Evolutionary conservation across 2,797 vertebrate genomes (phyloP), one percentile per base, ranked within the genome.

Genomic region (Alcedo atthis): DNA sequence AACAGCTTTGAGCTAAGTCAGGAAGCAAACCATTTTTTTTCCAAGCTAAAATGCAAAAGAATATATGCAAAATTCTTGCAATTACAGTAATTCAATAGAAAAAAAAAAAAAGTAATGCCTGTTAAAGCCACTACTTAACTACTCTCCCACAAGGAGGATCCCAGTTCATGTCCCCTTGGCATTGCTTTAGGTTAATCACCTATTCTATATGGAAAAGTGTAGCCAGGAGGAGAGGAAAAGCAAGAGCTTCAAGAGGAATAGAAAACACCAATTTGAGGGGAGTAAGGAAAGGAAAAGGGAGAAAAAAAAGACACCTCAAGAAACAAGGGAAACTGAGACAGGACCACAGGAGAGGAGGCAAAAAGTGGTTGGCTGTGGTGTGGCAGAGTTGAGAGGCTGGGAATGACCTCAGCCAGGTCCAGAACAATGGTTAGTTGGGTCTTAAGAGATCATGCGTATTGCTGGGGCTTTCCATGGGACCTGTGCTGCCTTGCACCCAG

Each of bases 361-460:
- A 0, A 3, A 28, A 46, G 37, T 10, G 10, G 30, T 2, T 58
- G 45, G 37, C n/a, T 11, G 25, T 1, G 3, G 1, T 7, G 25
- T 0, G 5, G 28, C 67, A 73, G 66, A 61, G 51, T n/a, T 0
- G 2, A 28, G 59, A 28, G 40, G 63, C 4, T 40, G 64, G 67
- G 48, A 69, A n/a, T 13, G 26, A 10, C 33, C 46, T 45, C 0
- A 0, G 11, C 18, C 2, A 4, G n/a, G 33, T 28, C 46, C 24
- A 26, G 35, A 49, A 42, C 1, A 0, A 11, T 0, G 5, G 18
- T 8, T 8, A 12, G 12, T 22, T 57, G 73, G 30, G 26, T 66
- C 32, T 11, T 11, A 18, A 43, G 64, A 79, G 73, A 33, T 49
- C 37, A 25, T 6, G 32, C 4, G 9, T 6, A 2, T 11, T 32